These are phyloP conservation scores for Pseudobourletiella spinata DNA, from an alignment of 1,140 invertebrate species.

Conservation along the genomic window DNA sequence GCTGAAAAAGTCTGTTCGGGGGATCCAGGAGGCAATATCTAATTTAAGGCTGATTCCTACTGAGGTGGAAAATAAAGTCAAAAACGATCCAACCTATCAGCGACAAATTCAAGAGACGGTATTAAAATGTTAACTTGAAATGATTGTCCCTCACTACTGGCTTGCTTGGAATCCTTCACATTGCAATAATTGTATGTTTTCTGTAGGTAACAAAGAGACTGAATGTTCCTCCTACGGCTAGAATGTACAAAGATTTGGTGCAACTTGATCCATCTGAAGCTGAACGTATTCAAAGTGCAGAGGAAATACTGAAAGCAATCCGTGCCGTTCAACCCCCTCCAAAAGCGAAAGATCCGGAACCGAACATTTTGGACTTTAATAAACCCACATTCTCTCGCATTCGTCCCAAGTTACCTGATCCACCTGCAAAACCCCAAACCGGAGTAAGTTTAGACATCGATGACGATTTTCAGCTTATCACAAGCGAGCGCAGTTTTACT, in stretches of 20 bases:
- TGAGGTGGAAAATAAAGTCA: neutral
- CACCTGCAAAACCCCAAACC: neutral
- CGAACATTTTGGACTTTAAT: slow-evolving; percentile 1
- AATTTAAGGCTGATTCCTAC: neutral
- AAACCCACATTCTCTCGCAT: slow-evolving; percentile 5
- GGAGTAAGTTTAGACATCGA: neutral
- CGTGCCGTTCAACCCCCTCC: neutral
- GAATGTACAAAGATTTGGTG: neutral
- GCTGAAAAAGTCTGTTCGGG: neutral
- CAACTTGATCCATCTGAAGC: neutral
- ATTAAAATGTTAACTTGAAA: neutral
- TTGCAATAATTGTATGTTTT: neutral
- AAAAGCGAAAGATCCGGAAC: neutral
- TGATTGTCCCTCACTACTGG: no score
- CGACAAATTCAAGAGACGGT: neutral
- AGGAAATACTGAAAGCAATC: neutral
- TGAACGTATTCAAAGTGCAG: neutral
- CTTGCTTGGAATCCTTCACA: no score
- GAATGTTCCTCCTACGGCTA: neutral
- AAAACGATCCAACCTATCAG: neutral
- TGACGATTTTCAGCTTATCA: neutral
- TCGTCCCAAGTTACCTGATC: slow-evolving; percentile 1
- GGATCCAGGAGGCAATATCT: neutral
- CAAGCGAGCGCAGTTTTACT: neutral
- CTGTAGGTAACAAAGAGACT: neutral